These are phyloP conservation scores for Microctenopoma stevenorrisi DNA, from an alignment of 2,797 vertebrate genomes.

Conservation along the genomic window DNA sequence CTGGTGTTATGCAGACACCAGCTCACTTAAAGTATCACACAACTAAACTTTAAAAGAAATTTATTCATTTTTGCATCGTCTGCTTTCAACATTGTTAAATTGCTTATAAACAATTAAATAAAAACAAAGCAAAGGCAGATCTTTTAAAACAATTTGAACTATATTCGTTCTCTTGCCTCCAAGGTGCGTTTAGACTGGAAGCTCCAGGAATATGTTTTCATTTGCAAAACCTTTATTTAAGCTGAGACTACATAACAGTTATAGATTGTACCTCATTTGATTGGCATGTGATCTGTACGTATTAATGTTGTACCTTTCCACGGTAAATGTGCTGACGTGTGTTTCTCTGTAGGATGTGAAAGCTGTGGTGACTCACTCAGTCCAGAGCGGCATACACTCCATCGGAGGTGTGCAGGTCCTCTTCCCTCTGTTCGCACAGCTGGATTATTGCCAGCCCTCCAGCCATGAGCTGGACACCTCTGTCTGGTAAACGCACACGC, in stretches of 20 bases:
- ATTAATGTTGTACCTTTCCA: background rate
- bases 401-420: conserved; percentile 98
- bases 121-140: background rate
- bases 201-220: background rate
- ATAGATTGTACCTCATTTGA: background rate
- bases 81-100: background rate
- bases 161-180: background rate
- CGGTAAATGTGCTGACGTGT: conserved; percentile 1
- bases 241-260: background rate
- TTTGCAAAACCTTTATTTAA: background rate
- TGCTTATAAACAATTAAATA: background rate
- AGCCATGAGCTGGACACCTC: conserved; percentile 92
- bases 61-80: background rate
- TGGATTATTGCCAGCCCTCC: conserved; percentile 92
- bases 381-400: conserved; percentile 97
- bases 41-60: background rate
- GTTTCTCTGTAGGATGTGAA: conserved; percentile 90
- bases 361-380: conserved; percentile 96
- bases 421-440: conserved; percentile 97
- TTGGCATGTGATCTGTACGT: background rate
- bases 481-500: conserved; percentile 86
- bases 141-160: background rate
- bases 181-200: background rate
- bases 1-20: conserved; percentile 4
- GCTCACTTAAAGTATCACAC: background rate